These are phyloP conservation scores for Andrena haemorrhoa DNA, from an alignment of 2,888 invertebrate species.

Conservation along the genomic window DNA sequence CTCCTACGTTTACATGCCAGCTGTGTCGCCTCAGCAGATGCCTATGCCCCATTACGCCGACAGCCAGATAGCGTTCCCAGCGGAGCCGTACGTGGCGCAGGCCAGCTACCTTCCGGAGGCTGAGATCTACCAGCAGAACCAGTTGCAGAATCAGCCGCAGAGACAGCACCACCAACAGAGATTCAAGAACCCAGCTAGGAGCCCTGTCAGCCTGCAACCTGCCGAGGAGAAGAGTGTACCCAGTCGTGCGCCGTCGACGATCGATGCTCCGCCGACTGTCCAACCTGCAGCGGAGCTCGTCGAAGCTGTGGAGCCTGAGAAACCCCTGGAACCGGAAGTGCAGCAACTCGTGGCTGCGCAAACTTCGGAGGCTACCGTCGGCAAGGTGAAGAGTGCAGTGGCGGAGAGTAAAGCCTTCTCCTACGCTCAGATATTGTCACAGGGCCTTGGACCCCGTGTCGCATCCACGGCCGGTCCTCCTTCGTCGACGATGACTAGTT, in stretches of 20 bases:
- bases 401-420: constrained; percentile 85
- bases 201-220: constrained; percentile 13
- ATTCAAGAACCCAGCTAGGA: constrained; percentile 28
- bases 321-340: neutral
- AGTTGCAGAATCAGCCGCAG: constrained; percentile 61
- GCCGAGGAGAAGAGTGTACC: constrained; percentile 46
- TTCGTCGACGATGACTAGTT: neutral
- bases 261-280: constrained; percentile 2
- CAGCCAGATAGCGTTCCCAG: constrained; percentile 70
- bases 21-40: constrained; percentile 70
- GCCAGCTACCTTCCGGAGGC: constrained; percentile 75
- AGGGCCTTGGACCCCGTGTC: constrained; percentile 86
- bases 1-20: constrained; percentile 77
- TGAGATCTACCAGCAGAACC: constrained; percentile 66
- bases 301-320: neutral
- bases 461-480: constrained; percentile 79
- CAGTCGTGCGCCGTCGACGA: neutral
- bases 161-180: constrained; percentile 52
- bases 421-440: constrained; percentile 90
- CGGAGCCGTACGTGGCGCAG: constrained; percentile 78
- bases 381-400: neutral
- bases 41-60: constrained; percentile 73
- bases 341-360: neutral
- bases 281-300: constrained; percentile 7
- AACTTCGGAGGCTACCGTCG: neutral